Base-by-base conservation (phyloP, 2,888 invertebrate species). In the Trissolcus brochymenae region DNA sequence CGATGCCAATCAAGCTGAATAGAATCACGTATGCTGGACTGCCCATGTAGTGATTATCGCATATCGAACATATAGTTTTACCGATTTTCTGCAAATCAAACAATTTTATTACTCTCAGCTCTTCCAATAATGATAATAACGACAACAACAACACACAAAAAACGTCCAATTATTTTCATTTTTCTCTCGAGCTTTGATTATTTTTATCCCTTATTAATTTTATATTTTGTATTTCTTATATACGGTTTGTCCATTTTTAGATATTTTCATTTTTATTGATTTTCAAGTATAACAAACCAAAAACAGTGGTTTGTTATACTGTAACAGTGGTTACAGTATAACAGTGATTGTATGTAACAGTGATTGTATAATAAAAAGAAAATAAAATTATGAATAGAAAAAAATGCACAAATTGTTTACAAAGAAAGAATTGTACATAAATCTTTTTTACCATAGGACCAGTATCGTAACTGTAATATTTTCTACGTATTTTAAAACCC, bases 1-100 rank as follows among this genome's bases (percentile, higher is more conserved):
- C 89, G 82, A 85, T 87, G 79, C 88, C 88, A 80, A 89, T 86
- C 65, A 89, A 81, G 79, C 88, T 88, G 57, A 88, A 81, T 35
- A 87, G 56, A 19, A 84, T 84, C n/a, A 88, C 88, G 79, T 87
- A 89, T 16, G 85, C 68, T 14, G 84, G 79, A 73, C 82, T 87
- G 40, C 88, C 88, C 84, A 88, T 85, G 53, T 86, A 75, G 50
- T 83, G 83, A 50, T 85, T 82, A 60, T 87, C 84, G 73, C 89
- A 89, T 40, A 88, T 64, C 17, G 82, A 81, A 75, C 89, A 89
- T 14, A 84, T 84, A 9, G 85, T 59, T 68, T 82, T 83, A 60
- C 84, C 85, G 13, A 73, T 9, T 73, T 64, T 70, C 79, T 80
- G 49, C 9, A 51, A 51, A 16, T 29, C 29, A 57, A 43, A 35